Evolutionary conservation across 1,140 invertebrate species (phyloP).

Genomic region (Neodiprion fabricii): DNA sequence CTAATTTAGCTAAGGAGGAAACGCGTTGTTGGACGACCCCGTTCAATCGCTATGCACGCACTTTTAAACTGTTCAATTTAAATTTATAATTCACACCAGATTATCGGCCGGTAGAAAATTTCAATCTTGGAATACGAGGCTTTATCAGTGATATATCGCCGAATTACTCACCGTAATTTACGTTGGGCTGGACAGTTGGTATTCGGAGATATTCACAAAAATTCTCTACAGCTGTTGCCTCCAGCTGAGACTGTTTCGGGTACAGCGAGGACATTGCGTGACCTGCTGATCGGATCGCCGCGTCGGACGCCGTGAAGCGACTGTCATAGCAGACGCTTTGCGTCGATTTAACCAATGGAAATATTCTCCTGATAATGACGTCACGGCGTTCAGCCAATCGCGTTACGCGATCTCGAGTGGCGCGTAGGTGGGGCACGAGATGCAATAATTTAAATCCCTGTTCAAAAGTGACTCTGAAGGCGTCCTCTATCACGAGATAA

Average conservation of each 20-base stretch:
- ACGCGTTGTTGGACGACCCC: slow-evolving; percentile 29
- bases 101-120: no score
- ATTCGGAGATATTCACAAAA: slow-evolving; percentile 83
- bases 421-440: neutral
- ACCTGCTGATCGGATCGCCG: slow-evolving; percentile 27
- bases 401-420: neutral
- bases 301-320: slow-evolving; percentile 32
- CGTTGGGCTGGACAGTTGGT: slow-evolving; percentile 81
- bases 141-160: neutral
- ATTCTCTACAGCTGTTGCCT: slow-evolving; percentile 73
- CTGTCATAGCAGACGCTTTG: slow-evolving; percentile 45
- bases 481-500: neutral
- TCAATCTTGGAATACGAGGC: no score
- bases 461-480: no score
- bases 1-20: slow-evolving; percentile 32
- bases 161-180: slow-evolving; percentile 76
- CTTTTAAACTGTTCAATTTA: neutral
- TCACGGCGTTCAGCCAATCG: slow-evolving; percentile 30
- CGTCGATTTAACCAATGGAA: slow-evolving; percentile 36
- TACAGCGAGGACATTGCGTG: slow-evolving; percentile 33
- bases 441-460: neutral
- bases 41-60: slow-evolving; percentile 16
- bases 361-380: slow-evolving; percentile 32
- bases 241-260: slow-evolving; percentile 38
- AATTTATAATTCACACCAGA: no score